Evolutionary conservation across 37 sponge, comb jelly and placozoan species (phyloP).

Genomic region (Beroe ovata): DNA sequence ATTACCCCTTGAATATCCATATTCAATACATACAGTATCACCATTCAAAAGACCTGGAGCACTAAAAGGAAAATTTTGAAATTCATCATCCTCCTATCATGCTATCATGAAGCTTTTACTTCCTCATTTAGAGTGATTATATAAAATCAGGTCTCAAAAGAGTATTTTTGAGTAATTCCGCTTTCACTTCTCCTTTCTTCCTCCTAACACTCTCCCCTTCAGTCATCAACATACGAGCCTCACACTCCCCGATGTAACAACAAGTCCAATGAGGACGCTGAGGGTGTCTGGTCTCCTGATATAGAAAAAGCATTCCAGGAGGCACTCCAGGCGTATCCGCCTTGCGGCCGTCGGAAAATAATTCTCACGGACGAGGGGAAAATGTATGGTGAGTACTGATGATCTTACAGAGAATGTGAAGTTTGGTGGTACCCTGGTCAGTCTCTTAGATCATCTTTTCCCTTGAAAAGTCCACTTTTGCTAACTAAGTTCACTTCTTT

Average conservation of each 20-base stretch:
- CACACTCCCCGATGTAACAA: conserved; percentile 52
- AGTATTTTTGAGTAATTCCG: not conserved
- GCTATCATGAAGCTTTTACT: no score
- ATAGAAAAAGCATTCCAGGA: conserved; percentile 99
- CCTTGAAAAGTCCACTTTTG: no score
- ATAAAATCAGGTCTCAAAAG: not conserved
- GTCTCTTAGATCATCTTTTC: no score
- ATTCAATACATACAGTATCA: no score
- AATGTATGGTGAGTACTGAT: conserved; percentile 98
- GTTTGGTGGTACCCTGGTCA: no score
- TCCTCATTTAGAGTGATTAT: no score
- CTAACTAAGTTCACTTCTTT: not conserved
- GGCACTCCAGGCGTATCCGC: conserved; percentile 96
- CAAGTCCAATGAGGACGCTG: conserved; percentile 67
- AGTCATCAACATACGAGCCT: conserved; percentile 28
- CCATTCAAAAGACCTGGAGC: no score
- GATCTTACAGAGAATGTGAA: no score
- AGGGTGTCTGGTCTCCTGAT: conserved; percentile 97
- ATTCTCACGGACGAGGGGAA: conserved; percentile 98
- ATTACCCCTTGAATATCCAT: no score
- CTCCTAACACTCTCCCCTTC: not conserved
- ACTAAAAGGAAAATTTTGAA: no score
- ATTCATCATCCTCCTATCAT: no score
- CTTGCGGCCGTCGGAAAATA: conserved; percentile 96
- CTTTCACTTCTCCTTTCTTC: not conserved